Evolutionary conservation across 2,113 vertebrate genomes (phyloP), one percentile per base, ranked within the genome.

Genomic region (Osmerus eperlanus): DNA sequence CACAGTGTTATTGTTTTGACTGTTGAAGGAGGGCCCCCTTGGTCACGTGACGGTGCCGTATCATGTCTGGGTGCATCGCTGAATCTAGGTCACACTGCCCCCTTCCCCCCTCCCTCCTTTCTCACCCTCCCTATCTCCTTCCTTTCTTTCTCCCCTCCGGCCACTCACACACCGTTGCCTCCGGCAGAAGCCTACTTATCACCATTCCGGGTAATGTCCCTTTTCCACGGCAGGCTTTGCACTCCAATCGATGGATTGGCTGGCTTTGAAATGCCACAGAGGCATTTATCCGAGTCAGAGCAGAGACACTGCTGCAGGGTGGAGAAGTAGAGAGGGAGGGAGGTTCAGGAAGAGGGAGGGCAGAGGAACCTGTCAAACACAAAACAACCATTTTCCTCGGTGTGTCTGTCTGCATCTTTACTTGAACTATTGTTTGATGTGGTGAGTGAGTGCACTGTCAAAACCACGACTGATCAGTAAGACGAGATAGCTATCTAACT

Each of bases 1-100:
- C 9, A 47, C 51, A 36, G 28, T 66, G 63, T 69, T 78, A 70
- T 74, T 81, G 79, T 78, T 78, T 75, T 81, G 79, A 69, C 79
- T 74, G 79, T 74, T 68, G 66, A 28, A n/a, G 52, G 66, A 51
- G 41, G 41, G 41, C 41, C 41, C 41, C 72, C 41, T 25, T 29
- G 41, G 67, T 72, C 72, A 81, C 29, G 54, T 72, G 70, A 67
- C 72, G 62, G 9, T 61, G 71, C 51, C 62, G 54, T 75, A 67
- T 81, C 75, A 66, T 81, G 75, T 78, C 75, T 78, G 75, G 12
- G 61, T 55, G 41, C 65, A 67, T 47, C 51, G 32, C 71, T 66
- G 72, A 78, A 81, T 78, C 65, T 75, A 81, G 76, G 79, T 81
- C 79, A 81, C 47, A 2, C 56, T 2, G 51, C 58, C 15, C 56